Percentiles rank a stretch among this genome's conserved stretches.
phyloP scores from a whole-genome alignment of 64 coral and sea anemone species.

The Montipora cactus region DNA sequence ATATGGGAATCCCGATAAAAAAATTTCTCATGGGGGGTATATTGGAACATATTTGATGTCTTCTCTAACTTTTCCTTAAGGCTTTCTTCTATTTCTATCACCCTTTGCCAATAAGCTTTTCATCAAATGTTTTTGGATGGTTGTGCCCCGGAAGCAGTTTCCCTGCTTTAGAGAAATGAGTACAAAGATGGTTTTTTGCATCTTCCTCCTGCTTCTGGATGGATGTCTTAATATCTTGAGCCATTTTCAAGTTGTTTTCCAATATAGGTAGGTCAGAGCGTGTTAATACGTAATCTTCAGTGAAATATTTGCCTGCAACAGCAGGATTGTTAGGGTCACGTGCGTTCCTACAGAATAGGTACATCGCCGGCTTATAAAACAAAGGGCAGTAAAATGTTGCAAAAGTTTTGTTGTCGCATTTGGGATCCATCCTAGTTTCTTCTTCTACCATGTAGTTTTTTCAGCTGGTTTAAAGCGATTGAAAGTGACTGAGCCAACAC shows the following conservation, averaged over 20 bases:
- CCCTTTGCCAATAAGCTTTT: too few species aligned
- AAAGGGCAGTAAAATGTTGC: slow-evolving; percentile 12
- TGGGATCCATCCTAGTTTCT: slow-evolving; percentile 36
- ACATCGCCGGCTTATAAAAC: too few species aligned
- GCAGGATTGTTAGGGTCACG: slow-evolving; percentile 45
- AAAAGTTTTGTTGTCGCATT: slow-evolving; percentile 22
- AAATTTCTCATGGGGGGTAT: too few species aligned
- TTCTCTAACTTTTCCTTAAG: too few species aligned
- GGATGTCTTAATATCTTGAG: slow-evolving; percentile 24
- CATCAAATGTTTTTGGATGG: too few species aligned
- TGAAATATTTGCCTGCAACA: slow-evolving; percentile 34
- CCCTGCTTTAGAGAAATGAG: neutral
- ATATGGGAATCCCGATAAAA: too few species aligned
- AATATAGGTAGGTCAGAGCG: neutral
- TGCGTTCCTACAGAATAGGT: neutral
- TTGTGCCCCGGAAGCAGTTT: too few species aligned
- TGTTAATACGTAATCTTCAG: slow-evolving; percentile 14
- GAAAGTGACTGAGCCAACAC: neutral
- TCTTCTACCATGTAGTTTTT: slow-evolving; percentile 7
- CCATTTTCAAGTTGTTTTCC: slow-evolving; percentile 16
- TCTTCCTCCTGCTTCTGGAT: slow-evolving; percentile 21
- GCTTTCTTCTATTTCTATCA: too few species aligned
- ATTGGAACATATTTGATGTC: too few species aligned
- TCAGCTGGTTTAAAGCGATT: neutral
- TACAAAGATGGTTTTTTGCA: slow-evolving; percentile 14